Evolutionary conservation across 2,113 vertebrate species (phyloP), one percentile per base, ranked within the genome.

Genomic region (Apeltes quadracus): DNA sequence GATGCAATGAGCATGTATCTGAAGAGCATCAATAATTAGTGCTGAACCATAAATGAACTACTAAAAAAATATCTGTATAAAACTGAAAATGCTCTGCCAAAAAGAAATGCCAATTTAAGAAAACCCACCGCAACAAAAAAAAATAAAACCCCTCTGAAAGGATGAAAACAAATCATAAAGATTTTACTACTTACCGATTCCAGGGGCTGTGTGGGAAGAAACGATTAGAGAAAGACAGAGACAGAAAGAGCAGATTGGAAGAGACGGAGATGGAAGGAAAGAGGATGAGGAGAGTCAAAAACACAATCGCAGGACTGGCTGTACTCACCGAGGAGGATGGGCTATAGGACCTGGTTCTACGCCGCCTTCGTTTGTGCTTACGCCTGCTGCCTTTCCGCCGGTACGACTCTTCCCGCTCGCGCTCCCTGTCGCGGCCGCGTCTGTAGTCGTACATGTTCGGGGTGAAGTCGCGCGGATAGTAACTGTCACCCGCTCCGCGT

Each of bases 341-440:
- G 93, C 96, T 99, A 96, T 97, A 98, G 69, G 97, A 98, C 91
- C 97, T 96, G 94, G 96, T 98, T 92, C 95, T 96, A 92, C 94
- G 96, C 93, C 96, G 95, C 92, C 96, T 96, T 94, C 96, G 94
- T 91, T 97, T 94, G 94, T 96, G 97, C 94, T 97, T 98, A 95
- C 97, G 95, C 77, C 98, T 96, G 93, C 96, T 98, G 94, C 96
- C 95, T 90, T 95, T 97, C 91, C 95, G 95, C 88, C 97, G 81
- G 67, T 90, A 92, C 10, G 92, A 93, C 69, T 91, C 90, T 0
- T 91, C 91, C 4, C 85, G 89, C 18, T 93, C 89, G 64, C 95
- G 96, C 82, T 95, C 96, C 85, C 94, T 92, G 56, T 96, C 96
- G 0, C 95, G 94, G 9, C 94, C 95, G 0, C 92, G 94, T 4